Base-by-base conservation (phyloP, 1,140 invertebrate species). In the Thaumatotibia leucotreta region DNA sequence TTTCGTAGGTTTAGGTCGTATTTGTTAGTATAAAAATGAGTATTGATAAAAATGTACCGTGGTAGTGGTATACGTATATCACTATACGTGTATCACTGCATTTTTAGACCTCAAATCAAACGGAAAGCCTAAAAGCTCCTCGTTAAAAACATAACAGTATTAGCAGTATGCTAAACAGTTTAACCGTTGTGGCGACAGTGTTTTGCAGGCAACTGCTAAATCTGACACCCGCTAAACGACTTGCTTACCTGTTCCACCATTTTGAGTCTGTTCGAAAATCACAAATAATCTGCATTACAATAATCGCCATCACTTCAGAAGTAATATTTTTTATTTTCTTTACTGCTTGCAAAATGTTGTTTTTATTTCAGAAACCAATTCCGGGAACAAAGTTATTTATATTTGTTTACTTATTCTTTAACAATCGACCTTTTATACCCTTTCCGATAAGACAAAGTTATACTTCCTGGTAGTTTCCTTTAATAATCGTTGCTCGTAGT, bases 181-280 rank as follows among this genome's bases (percentile, higher is more conserved):
- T 74, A 76, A 76, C 74, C 50, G 78, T 75, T 61, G 63, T 66
- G 54, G 54, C 31, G 54, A 39, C 50, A 49, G 70, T 68, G 61
- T 69, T 81, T 83, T 70, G 73, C 79, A 65, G 27, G 61, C 49
- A 67, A 52, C 58, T 67, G 77, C 71, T 78, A 83, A 82, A 79
- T 76, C 61, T 75, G 71, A 71, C 74, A 65, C 32, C 24, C 64
- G 69, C 67, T 72, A 70, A 74, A 68, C 68, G 64, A 63, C 65
- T 70, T 69, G 67, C 73, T 72, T 73, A 64, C 64, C 23, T 58
- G 24, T 58, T 14, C 23, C 14, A n/a, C 24, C 52, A n/a, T 58
- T 27, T 58, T 11, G 52, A 29, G 52, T 58, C 14, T 10, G 52
- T 45, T 45, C 8, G 39, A n/a, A n/a, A n/a, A n/a, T 29, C 6